phyloP scores from a whole-genome alignment of 2,888 invertebrate species.

The Halictus ligatus region DNA sequence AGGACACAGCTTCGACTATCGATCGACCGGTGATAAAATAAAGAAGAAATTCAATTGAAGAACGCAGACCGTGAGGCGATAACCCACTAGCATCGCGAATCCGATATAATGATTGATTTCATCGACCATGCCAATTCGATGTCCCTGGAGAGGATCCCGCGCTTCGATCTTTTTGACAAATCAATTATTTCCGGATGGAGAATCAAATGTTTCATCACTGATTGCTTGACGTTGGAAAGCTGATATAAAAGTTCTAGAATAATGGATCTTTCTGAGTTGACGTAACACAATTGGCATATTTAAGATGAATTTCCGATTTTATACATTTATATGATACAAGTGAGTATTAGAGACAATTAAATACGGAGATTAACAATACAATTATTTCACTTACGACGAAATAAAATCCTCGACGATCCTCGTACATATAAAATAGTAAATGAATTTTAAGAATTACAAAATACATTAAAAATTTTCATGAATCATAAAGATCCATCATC shows the following conservation, averaged over 20 bases:
- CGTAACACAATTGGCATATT: neutral
- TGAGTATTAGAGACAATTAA: too few species aligned
- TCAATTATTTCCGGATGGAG: neutral
- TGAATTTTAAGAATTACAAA: too few species aligned
- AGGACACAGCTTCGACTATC: slow-evolving; percentile 28
- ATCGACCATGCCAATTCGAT: neutral
- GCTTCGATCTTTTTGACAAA: neutral
- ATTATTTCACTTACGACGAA: too few species aligned
- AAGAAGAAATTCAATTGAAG: slow-evolving; percentile 37
- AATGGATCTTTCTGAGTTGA: neutral
- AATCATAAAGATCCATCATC: too few species aligned
- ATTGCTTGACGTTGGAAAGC: neutral
- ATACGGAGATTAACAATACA: too few species aligned
- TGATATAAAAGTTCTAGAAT: neutral
- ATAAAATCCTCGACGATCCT: too few species aligned
- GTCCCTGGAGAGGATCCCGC: neutral
- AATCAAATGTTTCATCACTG: neutral
- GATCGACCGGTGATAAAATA: slow-evolving; percentile 41
- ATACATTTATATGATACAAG: too few species aligned
- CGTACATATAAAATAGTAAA: too few species aligned
- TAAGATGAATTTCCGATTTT: too few species aligned
- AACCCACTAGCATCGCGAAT: neutral
- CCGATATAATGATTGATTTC: slow-evolving; percentile 2
- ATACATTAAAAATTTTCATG: too few species aligned
- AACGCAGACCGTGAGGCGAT: neutral